Conservation (phyloP, 1,140 invertebrate species). For the Drosophila elegans region DNA sequence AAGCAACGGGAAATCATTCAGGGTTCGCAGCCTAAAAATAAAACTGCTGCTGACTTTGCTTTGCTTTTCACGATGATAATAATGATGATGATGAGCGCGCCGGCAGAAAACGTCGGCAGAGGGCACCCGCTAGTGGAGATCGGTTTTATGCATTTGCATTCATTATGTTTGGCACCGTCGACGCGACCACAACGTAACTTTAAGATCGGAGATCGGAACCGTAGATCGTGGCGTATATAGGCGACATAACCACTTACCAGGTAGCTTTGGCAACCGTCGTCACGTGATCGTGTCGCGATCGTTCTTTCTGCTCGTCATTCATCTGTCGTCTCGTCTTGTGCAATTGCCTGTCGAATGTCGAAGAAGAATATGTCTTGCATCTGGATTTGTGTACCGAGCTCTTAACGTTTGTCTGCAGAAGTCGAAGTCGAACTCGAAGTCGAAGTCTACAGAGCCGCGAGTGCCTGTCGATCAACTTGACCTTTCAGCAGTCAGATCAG, state of each 20-base stretch:
- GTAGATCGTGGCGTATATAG: not conserved
- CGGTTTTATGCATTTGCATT: conserved; percentile 79
- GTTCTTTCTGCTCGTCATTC: conserved; percentile 68
- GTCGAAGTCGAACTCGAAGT: conserved; percentile 2
- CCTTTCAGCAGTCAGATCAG: conserved; percentile 51
- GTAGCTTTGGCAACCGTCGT: conserved; percentile 23
- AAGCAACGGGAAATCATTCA: conserved; percentile 58
- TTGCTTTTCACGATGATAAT: conserved; percentile 35
- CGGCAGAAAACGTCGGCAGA: conserved; percentile 29
- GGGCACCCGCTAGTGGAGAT: conserved; percentile 65
- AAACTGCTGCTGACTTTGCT: conserved; percentile 12
- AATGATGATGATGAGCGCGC: conserved; percentile 36
- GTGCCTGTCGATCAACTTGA: conserved; percentile 67
- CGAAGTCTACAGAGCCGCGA: conserved; percentile 31
- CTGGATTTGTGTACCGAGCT: conserved; percentile 73
- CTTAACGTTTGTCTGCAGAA: conserved; percentile 65
- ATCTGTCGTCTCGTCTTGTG: conserved; percentile 45
- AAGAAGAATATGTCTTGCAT: conserved; percentile 59
- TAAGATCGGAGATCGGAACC: conserved; percentile 2
- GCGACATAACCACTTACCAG: conserved; percentile 10
- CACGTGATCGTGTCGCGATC: conserved; percentile 42
- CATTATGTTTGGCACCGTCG: conserved; percentile 80
- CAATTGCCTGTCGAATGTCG: conserved; percentile 60
- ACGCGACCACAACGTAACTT: conserved; percentile 66
- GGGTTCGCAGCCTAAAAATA: conserved; percentile 17